Conservation (phyloP, 2,888 invertebrate species). For the Arrhopalites spinosus region DNA sequence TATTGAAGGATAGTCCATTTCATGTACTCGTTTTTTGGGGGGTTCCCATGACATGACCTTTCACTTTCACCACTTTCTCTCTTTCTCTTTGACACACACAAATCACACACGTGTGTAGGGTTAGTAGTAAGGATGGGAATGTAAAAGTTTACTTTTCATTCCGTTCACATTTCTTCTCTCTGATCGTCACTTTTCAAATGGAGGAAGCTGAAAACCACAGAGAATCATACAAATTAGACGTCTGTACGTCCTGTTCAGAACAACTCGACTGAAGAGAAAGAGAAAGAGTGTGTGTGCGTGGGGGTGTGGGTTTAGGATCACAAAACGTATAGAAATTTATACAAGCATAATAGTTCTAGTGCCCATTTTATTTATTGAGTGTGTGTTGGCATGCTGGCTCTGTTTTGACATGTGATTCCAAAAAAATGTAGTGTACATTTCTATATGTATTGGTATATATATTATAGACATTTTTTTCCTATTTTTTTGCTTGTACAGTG, state of each 20-base stretch:
- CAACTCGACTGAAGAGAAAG: no score
- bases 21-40: no score
- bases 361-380: no score
- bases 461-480: slow-evolving; percentile 7
- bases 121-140: no score
- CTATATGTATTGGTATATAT: neutral
- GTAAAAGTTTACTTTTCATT: neutral
- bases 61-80: neutral
- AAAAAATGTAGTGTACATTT: neutral
- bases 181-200: neutral
- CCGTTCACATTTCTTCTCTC: neutral
- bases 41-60: neutral
- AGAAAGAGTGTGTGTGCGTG: no score
- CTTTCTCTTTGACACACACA: neutral
- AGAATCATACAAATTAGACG: no score
- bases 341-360: no score
- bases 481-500: slow-evolving; percentile 16
- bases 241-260: neutral
- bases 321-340: no score
- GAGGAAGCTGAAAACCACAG: neutral
- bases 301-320: no score
- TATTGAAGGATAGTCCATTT: no score
- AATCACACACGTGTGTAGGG: no score
- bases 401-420: neutral
- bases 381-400: neutral